Evolutionary conservation across 1,140 invertebrate species (phyloP), one percentile per base, ranked within the genome.

Genomic region (Idris sp.): DNA sequence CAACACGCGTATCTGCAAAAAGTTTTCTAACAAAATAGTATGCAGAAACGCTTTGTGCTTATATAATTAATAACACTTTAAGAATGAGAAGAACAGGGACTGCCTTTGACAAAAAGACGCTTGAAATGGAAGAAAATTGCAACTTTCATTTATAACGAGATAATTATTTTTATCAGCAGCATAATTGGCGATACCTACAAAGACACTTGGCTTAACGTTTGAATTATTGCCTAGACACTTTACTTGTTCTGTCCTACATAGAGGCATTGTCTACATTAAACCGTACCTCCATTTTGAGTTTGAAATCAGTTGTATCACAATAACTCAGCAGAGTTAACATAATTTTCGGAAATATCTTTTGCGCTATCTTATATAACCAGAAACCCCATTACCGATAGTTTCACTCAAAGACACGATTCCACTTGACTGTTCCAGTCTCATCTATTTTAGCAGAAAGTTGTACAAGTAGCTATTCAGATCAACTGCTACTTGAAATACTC

Each of bases 131-230:
- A 5, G 28, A n/a, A 35, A 49, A 49, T 36, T 22, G 18, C 46
- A n/a, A 35, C 46, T 49, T 25, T 14, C 46, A 49, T 35, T 49
- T 49, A 49, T 49, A 49, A 49, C 30, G 46, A 25, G 31, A 49
- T 49, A 49, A 49, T 49, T 49, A 35, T 49, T 49, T 49, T 49
- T 49, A 49, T 49, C 46, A 35, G 30, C 28, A 6, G 16, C 4
- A 49, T 49, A 49, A 49, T 49, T 49, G 30, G 31, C 25, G 31
- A 14, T 36, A 36, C 35, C 31, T 49, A 18, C 30, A 49, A 49
- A 49, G 28, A 49, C 35, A 30, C 41, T n/a, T n/a, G 41, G 41
- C 41, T 44, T 30, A 44, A 25, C 22, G 25, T 44, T 30, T 44
- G 41, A 44, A 44, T 44, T 14, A 44, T 28, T 44, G 30, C 30